Base-by-base conservation (phyloP, 2,113 vertebrate species). In the Nicator chloris region DNA sequence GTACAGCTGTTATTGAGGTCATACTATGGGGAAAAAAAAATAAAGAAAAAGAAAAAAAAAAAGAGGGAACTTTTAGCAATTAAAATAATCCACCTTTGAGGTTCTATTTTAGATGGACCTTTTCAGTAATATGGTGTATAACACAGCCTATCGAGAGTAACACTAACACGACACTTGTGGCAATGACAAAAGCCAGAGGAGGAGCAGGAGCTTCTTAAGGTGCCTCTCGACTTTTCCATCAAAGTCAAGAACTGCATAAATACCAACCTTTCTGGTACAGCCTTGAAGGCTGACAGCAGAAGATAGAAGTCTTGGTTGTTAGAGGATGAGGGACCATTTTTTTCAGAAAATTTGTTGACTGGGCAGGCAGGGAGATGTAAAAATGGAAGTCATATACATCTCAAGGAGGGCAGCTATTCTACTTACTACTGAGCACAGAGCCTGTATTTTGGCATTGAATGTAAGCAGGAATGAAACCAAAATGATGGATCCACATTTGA, bases 61-160 rank as follows among this genome's bases (percentile, higher is more conserved):
- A 5, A 5, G 2, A 2, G 2, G 3, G 0, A 56, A 61, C 4
- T n/a, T 61, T 13, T 20, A 40, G 7, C 18, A 56, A 56, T 51
- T 51, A 60, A 83, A 82, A 40, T 15, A 69, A 72, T 33, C 9
- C 2, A 24, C 5, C 1, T 66, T 31, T 40, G 16, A 12, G 3
- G 6, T 78, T 37, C 18, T 57, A n/a, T 40, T 83, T 56, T 26
- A 66, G 10, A 40, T 35, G 3, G 11, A 82, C 5, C 6, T 26
- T 66, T 69, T 49, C 1, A 2, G 31, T 40, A 72, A 22, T 6
- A 44, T 1, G 8, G 2, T n/a, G 9, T 15, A 21, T 19, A 59
- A 13, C 4, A 35, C 7, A 57, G 13, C 3, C 42, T 42, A 14
- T 45, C n/a, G 17, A 50, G 20, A 42, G 4, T 10, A 61, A 71